Evolutionary conservation across 35 echinoderm and acorn worm species (phyloP).

Genomic region (Patiria miniata): DNA sequence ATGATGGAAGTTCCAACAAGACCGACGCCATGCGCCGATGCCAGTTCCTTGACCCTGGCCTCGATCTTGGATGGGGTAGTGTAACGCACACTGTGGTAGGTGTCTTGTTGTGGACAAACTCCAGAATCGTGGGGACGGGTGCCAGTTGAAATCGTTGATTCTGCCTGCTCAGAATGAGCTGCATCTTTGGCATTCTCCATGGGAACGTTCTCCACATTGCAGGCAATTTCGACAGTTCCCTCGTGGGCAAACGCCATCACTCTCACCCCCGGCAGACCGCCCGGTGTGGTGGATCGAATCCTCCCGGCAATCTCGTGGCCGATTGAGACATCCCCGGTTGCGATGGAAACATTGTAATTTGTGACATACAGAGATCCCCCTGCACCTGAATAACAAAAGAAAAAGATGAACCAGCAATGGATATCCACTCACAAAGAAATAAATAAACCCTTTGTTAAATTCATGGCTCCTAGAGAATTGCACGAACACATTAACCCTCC

Average conservation of each 20-base stretch:
- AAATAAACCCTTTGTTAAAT: too few relatives aligned
- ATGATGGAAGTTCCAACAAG: slow-evolving; percentile 74
- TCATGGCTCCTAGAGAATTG: not conserved
- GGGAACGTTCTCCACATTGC: slow-evolving; percentile 75
- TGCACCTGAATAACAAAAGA: slow-evolving; percentile 57
- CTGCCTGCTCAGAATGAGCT: not conserved
- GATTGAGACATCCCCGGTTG: slow-evolving; percentile 52
- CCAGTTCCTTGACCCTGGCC: slow-evolving; percentile 56
- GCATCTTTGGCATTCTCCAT: not conserved
- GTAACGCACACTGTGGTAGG: slow-evolving; percentile 32
- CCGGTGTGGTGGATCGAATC: slow-evolving; percentile 65
- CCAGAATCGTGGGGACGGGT: too few relatives aligned
- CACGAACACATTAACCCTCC: not conserved
- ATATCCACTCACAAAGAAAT: too few relatives aligned
- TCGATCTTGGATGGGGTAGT: slow-evolving; percentile 59
- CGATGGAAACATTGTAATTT: slow-evolving; percentile 93
- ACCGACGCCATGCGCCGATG: slow-evolving; percentile 35
- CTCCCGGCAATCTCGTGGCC: slow-evolving; percentile 58
- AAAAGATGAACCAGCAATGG: not conserved
- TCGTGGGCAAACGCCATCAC: slow-evolving; percentile 91
- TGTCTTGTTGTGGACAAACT: not conserved
- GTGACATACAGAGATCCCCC: slow-evolving; percentile 86
- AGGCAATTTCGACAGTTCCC: slow-evolving; percentile 84
- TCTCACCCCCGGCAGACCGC: slow-evolving; percentile 80
- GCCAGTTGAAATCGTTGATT: not conserved